Evolutionary conservation across 2,888 invertebrate genomes (phyloP), one percentile per base, ranked within the genome.

Genomic region (Charanyca ferruginea): DNA sequence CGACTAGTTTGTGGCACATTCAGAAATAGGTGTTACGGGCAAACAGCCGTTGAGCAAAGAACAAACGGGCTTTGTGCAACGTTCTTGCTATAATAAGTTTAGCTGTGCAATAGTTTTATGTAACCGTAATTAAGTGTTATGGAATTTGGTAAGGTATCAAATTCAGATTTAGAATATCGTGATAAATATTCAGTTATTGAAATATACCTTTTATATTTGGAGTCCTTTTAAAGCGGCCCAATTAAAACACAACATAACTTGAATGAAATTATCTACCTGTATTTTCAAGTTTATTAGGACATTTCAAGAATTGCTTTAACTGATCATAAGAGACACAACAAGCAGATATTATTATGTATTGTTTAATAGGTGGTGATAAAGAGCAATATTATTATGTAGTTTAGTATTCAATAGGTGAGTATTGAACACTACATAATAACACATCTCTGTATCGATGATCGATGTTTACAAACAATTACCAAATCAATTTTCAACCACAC

Each of bases 1-100:
- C 42, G 28, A 48, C 51, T 60, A 65, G 74, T 74, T 81, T 65
- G 81, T 66, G 74, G 82, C 42, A 52, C 53, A 70, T 62, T 47
- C 23, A 38, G 48, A 58, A 63, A 77, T 69, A 78, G 58, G 79
- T 79, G 66, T 68, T 62, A 51, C 59, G 47, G 32, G 53, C 51
- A 78, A 77, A 52, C 61, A 23, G 47, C 25, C 23, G 45, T 53
- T 45, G 32, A 60, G 58, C 35, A 28, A 35, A 23, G 54, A 58
- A 73, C 65, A 66, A 78, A 68, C 58, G 41, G 64, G 44, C 52
- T 51, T 62, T 76, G 61, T 59, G 38, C 16, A 45, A 22, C 23
- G 16, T 28, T 71, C 51, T 32, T 47, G 44, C 22, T 41, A 32
- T 47, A 60, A 71, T 73, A 72, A 72, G 65, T 73, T 48, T 23